Base-by-base conservation (phyloP, 1,140 invertebrate species). In the Planococcus citri region DNA sequence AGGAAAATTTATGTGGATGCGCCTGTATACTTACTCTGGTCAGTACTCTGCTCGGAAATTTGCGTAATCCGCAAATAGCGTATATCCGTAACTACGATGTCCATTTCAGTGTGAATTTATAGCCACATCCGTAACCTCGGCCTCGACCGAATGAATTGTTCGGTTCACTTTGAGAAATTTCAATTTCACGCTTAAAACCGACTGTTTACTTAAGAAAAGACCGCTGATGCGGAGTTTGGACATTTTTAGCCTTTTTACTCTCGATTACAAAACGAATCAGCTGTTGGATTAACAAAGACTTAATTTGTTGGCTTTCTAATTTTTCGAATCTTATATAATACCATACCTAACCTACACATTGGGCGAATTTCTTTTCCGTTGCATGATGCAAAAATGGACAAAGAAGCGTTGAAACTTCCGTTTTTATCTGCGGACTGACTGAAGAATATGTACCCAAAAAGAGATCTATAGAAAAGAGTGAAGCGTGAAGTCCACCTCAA, bases 291-390 rank as follows among this genome's bases (percentile, higher is more conserved):
- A 20, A 6, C 6, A 51, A 51, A 51, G 41, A 51, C 41, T n/a
- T 51, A 51, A 51, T 51, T 51, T 51, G 41, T 51, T 51, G 41
- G 41, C 41, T 51, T 51, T 51, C 41, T 51, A 51, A 51, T 51
- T 51, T 14, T 51, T 33, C 29, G 17, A 51, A 9, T 51, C 41
- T 14, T 51, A 6, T 33, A 6, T 33, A 33, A 33, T 33, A n/a
- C n/a, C n/a, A n/a, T n/a, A n/a, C n/a, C n/a, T n/a, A n/a, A n/a
- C n/a, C n/a, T n/a, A n/a, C n/a, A n/a, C n/a, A n/a, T n/a, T n/a
- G n/a, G 33, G 33, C 33, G 33, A 8, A 37, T 37, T 37, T 51
- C 41, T 51, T 51, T 51, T 51, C 41, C 41, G 41, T 51, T 51
- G 41, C 41, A 8, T 14, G 33, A n/a, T n/a, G 29, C 4, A 3